phyloP scores from a whole-genome alignment of 2,113 vertebrate species.

The Pachypanchax playfairii region DNA sequence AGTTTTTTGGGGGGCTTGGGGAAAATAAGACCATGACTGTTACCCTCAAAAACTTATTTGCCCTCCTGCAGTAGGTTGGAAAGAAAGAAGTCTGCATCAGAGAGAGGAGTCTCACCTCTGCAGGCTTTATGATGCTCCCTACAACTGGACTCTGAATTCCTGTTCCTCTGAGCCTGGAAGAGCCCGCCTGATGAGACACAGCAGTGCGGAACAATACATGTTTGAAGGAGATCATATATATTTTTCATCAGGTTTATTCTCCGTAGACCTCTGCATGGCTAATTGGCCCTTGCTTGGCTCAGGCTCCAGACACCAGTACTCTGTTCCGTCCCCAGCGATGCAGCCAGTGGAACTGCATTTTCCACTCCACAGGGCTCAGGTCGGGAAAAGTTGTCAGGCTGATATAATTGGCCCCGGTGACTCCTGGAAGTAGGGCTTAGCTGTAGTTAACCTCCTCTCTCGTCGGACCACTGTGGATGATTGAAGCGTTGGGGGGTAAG shows the following conservation, averaged over 20 bases:
- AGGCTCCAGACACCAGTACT: constrained; percentile 71
- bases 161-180: constrained; percentile 60
- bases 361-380: constrained; percentile 79
- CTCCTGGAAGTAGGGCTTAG: constrained; percentile 73
- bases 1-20: not conserved
- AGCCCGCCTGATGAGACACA: constrained; percentile 74
- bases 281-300: constrained; percentile 74
- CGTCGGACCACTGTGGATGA: constrained; percentile 74
- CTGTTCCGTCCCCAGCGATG: constrained; percentile 78
- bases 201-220: constrained; percentile 79
- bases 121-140: constrained; percentile 40
- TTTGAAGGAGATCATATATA: constrained; percentile 83
- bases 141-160: constrained; percentile 46
- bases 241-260: constrained; percentile 82
- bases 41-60: not conserved
- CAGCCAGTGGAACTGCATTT: constrained; percentile 80
- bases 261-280: constrained; percentile 77
- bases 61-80: too few species aligned
- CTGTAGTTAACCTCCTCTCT: constrained; percentile 80
- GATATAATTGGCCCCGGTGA: constrained; percentile 82
- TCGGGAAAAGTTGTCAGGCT: constrained; percentile 76
- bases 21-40: too few species aligned
- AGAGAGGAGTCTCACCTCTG: constrained; percentile 8
- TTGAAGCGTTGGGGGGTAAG: constrained; percentile 70
- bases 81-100: not conserved